These are phyloP conservation scores for Corythornis cristatus DNA, from an alignment of 2,113 vertebrate species.

Conservation along the genomic window DNA sequence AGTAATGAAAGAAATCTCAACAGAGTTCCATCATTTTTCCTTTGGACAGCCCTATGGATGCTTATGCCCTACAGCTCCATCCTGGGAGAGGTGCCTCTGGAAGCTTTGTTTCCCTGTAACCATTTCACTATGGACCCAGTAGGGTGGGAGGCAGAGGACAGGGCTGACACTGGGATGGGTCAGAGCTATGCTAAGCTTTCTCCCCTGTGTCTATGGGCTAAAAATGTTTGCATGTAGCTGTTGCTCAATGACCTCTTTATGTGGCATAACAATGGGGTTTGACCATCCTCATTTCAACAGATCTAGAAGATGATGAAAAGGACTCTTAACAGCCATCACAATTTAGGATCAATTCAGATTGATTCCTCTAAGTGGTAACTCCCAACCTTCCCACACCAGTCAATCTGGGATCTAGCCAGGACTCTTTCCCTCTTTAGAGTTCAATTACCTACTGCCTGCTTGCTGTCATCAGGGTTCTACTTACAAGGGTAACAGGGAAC, in stretches of 20 bases:
- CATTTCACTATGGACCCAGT: neutral
- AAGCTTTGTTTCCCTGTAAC: neutral
- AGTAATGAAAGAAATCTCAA: neutral
- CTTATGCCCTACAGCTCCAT: neutral
- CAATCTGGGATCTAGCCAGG: neutral
- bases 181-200: neutral
- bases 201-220: neutral
- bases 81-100: neutral
- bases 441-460: neutral
- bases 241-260: neutral
- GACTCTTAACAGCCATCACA: neutral
- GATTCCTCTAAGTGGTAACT: neutral
- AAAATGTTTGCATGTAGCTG: neutral
- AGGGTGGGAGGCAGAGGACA: neutral
- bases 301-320: neutral
- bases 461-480: neutral
- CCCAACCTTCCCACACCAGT: neutral
- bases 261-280: neutral
- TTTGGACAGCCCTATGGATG: neutral
- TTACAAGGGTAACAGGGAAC: neutral
- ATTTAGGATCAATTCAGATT: neutral
- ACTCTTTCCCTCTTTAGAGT: neutral
- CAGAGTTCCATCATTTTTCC: neutral
- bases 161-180: neutral
- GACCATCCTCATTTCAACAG: neutral